Evolutionary conservation across 2,113 vertebrate genomes (phyloP), one percentile per base, ranked within the genome.

Genomic region (Hemibagrus wyckioides): DNA sequence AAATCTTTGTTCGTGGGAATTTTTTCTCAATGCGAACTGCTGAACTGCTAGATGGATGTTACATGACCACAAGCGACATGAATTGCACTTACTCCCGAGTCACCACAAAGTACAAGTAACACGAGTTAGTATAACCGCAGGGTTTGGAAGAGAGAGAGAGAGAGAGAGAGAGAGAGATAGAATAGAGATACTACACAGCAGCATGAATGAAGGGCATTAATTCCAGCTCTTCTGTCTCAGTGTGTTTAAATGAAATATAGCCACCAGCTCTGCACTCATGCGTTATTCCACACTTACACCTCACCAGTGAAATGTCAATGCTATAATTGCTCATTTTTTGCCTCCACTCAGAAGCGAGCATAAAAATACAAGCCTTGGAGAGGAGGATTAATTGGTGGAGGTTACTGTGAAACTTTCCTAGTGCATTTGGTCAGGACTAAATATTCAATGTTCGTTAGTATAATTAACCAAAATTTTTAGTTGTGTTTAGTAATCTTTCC

Each of bases 371-470:
- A 67, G n/a, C 41, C 57, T 39, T 19, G 19, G 13, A 73, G 36
- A 81, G 4, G 15, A 39, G 48, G 25, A 82, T 63, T 73, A 67
- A 86, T 48, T 48, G 0, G 61, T 80, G 36, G 13, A 86, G 39
- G 1, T 57, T 21, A 57, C 57, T 30, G 54, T 25, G 67, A 11
- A 57, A 48, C 52, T 73, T 89, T 79, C 48, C 56, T 59, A 54
- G 54, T 56, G 33, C 33, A 56, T 90, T 73, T 69, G 48, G 39
- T 30, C 61, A 7, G 86, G 76, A 86, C 44, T 54, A 76, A 44
- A 71, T 48, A 80, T 44, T 75, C 36, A 80, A 9, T 86, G 28
- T 84, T 81, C 59, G 76, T 75, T 67, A 86, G 84, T 76, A 81
- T 59, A 88, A 86, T 84, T 25, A 80, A 80, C 54, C 81, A 75